Evolutionary conservation across 2,888 invertebrate genomes (phyloP), one percentile per base, ranked within the genome.

Genomic region (Dolichomitus sp.): DNA sequence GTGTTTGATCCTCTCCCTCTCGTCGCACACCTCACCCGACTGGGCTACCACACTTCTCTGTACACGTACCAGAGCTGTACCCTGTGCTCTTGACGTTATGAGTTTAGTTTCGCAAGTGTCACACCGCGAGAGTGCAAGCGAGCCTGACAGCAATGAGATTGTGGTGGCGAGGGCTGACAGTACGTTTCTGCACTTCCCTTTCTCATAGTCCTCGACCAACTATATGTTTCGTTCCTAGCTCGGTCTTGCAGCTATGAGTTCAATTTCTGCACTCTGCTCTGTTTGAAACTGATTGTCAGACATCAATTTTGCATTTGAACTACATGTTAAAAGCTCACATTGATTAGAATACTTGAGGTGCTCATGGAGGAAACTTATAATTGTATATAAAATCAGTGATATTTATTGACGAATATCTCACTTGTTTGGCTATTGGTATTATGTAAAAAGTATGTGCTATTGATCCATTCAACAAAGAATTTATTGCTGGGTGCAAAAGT

Each of bases 71-170:
- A 12, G 30, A 19, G 19, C 23, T 19, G 17, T 52, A n/a, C 23
- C 37, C 33, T n/a, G n/a, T 11, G 23, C 63, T 59, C 52, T 50
- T 33, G 65, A 74, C 74, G 79, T 74, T 83, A 81, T 85, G 78
- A 81, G 77, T 76, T 76, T 76, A 83, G 82, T 80, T 81, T 83
- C 82, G 73, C 79, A 82, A 66, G 78, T 81, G 83, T 83, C 83
- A 76, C 63, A 33, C 40, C 72, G 65, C 59, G 63, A 65, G 65
- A 57, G 66, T 33, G 70, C 79, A 79, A 75, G 79, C 70, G 83
- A 84, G 87, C 57, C 72, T 83, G 84, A 84, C 87, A 84, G 83
- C 77, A 82, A 81, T 80, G 81, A 83, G 72, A 83, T 80, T 83
- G 79, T 75, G 61, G 77, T 37, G 66, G 65, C 75, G 57, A 78